These are phyloP conservation scores for Oryzias dopingdopingensis DNA, from an alignment of 2,797 vertebrate species.

Conservation along the genomic window DNA sequence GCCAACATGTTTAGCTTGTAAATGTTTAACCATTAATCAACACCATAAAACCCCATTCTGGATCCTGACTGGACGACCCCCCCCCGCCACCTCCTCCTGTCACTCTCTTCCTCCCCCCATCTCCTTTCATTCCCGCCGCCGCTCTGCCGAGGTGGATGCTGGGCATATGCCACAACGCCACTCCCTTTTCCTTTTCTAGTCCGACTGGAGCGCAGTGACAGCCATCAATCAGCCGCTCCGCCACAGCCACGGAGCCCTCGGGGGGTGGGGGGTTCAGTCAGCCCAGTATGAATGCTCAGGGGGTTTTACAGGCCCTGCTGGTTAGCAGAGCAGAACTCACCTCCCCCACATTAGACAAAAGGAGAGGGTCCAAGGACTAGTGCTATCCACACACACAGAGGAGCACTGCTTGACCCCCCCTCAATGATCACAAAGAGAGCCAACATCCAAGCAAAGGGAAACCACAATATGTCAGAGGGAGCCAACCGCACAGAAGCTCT, in stretches of 20 bases:
- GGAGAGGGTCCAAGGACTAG: constrained; percentile 66
- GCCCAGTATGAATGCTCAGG: constrained; percentile 62
- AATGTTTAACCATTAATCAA: constrained; percentile 79
- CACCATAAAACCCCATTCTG: constrained; percentile 67
- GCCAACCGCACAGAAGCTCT: constrained; percentile 30
- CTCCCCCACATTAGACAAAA: constrained; percentile 78
- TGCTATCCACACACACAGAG: constrained; percentile 54
- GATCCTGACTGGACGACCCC: constrained; percentile 47
- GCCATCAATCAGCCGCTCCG: constrained; percentile 79
- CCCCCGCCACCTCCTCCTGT: constrained; percentile 25
- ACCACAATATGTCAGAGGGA: constrained; percentile 53
- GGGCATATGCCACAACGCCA: constrained; percentile 74
- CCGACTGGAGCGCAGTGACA: constrained; percentile 74
- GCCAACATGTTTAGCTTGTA: constrained; percentile 70
- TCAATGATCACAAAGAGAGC: constrained; percentile 43
- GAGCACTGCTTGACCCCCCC: constrained; percentile 34
- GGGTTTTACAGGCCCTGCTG: constrained; percentile 70
- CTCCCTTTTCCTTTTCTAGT: constrained; percentile 70
- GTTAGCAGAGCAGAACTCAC: constrained; percentile 61
- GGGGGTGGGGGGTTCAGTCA: constrained; percentile 68
- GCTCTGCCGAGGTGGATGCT: constrained; percentile 48
- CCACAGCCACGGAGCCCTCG: constrained; percentile 63
- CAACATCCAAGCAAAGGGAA: constrained; percentile 39
- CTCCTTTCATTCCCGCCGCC: constrained; percentile 37
- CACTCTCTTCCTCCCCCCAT: constrained; percentile 37